Evolutionary conservation across 2,113 vertebrate species (phyloP), one percentile per base, ranked within the genome.

Genomic region (Pipa parva): DNA sequence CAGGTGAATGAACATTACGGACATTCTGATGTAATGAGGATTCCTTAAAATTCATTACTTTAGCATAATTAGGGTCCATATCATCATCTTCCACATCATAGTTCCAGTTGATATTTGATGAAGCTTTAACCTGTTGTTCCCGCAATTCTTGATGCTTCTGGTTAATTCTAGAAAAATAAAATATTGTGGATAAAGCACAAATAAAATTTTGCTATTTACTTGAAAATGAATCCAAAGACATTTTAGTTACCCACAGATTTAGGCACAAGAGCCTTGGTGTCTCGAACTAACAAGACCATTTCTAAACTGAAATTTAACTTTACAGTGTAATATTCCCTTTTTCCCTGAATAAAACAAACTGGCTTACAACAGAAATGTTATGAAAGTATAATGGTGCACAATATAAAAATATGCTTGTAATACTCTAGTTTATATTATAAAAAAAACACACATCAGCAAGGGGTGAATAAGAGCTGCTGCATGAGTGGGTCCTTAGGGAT

Each of bases 61-160:
- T 88, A 67, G 97, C 95, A 1, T 99, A 99, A 84, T 97, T 97
- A 25, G 97, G 97, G 78, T 99, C 97, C 31, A 81, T 63, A 52
- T 97, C 94, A 54, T 99, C 97, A 45, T 99, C 97, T 11, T 97
- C 95, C 2, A 96, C 88, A 31, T 94, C 90, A 48, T 70, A 63
- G 17, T 67, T 70, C 28, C 65, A 0, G 25, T 74, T 71, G 71
- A 80, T 88, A 69, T 88, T 87, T 4, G 76, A 71, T 37, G 87
- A 84, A 6, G 79, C 82, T 72, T 84, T 88, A 61, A 83, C 74
- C 8, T 87, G 88, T 6, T 87, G 88, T 49, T 95, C 89, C 12
- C 87, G 78, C 70, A 97, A 77, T 76, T 99, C 95, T 22, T 93
- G 91, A 76, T 97, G 93, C 58, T 87, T 92, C 12, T 89, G 83